phyloP scores from a whole-genome alignment of 2,888 invertebrate genomes.

The Abscondita cerata region DNA sequence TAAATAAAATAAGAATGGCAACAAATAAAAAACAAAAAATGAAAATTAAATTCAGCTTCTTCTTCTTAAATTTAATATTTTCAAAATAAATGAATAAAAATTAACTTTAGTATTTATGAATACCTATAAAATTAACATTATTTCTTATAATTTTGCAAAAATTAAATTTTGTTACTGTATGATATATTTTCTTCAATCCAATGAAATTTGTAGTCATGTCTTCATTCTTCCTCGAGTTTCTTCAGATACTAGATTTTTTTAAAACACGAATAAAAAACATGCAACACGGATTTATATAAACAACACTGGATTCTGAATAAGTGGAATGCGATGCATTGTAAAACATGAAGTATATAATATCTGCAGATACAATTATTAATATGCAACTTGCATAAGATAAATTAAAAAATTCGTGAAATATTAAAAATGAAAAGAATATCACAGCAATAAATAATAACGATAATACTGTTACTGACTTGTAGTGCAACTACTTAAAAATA shows the following conservation, averaged over 20 bases:
- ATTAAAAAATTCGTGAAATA: neutral
- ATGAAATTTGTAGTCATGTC: neutral
- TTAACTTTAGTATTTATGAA: neutral
- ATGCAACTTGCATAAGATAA: neutral
- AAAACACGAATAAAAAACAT: neutral
- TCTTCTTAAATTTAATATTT: neutral
- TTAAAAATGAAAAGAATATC: slow-evolving; percentile 5
- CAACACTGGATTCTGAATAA: neutral
- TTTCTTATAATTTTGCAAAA: neutral
- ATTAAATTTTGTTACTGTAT: neutral
- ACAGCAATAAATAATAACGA: neutral
- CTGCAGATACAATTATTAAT: neutral
- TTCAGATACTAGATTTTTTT: neutral
- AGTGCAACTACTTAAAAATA: neutral
- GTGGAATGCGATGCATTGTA: slow-evolving; percentile 5
- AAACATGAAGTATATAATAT: slow-evolving; percentile 3
- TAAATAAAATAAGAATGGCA: neutral
- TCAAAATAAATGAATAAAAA: neutral
- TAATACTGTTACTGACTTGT: slow-evolving; percentile 3
- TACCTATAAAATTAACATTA: neutral
- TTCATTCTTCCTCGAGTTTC: neutral
- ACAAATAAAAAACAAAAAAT: neutral
- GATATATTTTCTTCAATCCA: neutral
- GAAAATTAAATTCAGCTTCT: neutral
- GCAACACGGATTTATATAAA: slow-evolving; percentile 1